These are phyloP conservation scores for Prosopocoilus inquinatus DNA, from an alignment of 2,888 invertebrate genomes.

Conservation along the genomic window DNA sequence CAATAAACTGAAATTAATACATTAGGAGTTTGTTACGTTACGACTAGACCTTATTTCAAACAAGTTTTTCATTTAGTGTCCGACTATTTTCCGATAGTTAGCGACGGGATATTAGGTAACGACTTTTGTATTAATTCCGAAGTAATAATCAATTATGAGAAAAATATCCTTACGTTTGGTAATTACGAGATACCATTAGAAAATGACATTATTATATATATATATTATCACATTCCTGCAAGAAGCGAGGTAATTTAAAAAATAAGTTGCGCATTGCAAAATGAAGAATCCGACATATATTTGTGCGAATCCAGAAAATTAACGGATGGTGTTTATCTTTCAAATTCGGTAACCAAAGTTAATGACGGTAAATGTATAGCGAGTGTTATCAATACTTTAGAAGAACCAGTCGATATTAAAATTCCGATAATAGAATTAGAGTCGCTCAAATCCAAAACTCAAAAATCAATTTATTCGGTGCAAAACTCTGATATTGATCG, in stretches of 20 bases:
- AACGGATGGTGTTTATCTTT: background rate
- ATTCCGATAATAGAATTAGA: background rate
- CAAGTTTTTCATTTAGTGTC: slow-evolving; percentile 18
- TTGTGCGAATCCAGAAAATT: background rate
- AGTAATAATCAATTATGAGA: background rate
- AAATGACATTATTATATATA: no score
- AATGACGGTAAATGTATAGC: background rate
- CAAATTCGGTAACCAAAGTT: background rate
- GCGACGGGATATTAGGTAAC: slow-evolving; percentile 3
- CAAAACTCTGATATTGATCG: background rate
- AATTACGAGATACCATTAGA: no score
- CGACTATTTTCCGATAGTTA: slow-evolving; percentile 14
- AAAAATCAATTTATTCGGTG: background rate
- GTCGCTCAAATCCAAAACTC: background rate
- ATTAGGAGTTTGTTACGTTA: background rate
- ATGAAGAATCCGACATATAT: background rate
- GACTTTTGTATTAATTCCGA: background rate
- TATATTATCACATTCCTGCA: background rate
- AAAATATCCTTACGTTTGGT: background rate
- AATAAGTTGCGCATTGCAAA: no score
- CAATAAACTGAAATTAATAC: background rate
- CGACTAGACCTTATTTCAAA: background rate
- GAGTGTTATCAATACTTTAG: background rate
- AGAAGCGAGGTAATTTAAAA: background rate
- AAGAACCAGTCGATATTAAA: background rate